Evolutionary conservation across 2,113 vertebrate genomes (phyloP).

Genomic region (Callospermophilus lateralis): DNA sequence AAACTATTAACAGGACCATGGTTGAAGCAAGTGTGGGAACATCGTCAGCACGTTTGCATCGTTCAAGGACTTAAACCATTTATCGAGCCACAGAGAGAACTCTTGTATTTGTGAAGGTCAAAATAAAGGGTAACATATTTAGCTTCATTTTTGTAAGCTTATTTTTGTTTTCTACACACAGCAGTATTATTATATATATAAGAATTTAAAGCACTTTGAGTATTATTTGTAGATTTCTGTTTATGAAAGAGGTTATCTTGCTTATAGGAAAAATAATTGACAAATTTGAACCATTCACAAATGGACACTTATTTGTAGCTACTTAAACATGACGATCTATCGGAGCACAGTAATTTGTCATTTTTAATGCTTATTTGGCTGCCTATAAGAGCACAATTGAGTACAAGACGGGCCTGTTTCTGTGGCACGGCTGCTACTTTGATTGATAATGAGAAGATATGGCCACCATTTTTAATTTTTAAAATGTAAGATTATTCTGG

Average conservation of each 20-base stretch:
- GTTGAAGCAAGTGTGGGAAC: constrained; percentile 30
- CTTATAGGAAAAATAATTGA: constrained; percentile 44
- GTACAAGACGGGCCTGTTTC: constrained; percentile 45
- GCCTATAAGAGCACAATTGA: background rate
- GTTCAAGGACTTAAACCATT: constrained; percentile 55
- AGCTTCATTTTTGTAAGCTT: constrained; percentile 42
- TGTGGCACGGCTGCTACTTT: background rate
- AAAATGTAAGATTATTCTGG: constrained; percentile 82
- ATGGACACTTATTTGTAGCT: constrained; percentile 44
- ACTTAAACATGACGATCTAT: constrained; percentile 57
- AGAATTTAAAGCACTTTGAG: constrained; percentile 3
- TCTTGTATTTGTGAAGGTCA: constrained; percentile 54
- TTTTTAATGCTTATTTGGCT: background rate
- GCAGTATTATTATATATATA: background rate
- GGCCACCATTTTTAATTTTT: constrained; percentile 73
- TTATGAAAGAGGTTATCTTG: constrained; percentile 38
- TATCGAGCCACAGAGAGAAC: constrained; percentile 7
- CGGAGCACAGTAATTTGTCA: background rate
- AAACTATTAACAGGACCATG: constrained; percentile 64
- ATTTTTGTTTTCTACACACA: background rate
- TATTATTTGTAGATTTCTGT: constrained; percentile 58
- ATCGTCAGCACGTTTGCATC: constrained; percentile 45
- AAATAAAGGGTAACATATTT: background rate
- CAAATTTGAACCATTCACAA: constrained; percentile 53
- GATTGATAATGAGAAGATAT: constrained; percentile 80